Percentiles rank a stretch among this genome's conserved stretches.
phyloP scores from a whole-genome alignment of 2,888 invertebrate genomes.

The Dryocosmus kuriphilus region DNA sequence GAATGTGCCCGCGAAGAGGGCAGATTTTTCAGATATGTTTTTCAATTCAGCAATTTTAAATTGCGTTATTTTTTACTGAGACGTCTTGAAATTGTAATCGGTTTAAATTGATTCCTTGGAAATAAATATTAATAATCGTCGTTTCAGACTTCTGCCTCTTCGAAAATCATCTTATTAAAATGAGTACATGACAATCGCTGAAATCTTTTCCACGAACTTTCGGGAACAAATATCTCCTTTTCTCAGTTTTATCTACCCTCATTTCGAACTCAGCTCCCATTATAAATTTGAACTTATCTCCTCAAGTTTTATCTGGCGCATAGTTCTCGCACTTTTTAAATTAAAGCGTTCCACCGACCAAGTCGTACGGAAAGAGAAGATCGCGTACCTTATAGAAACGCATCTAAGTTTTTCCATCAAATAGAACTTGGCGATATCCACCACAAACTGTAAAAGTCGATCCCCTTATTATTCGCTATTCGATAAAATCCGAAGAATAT shows the following conservation, averaged over 20 bases:
- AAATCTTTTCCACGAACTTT: background rate
- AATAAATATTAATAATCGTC: no score
- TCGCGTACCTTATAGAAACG: background rate
- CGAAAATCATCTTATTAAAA: background rate
- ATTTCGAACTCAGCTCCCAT: constrained; percentile 1
- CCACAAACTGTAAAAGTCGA: background rate
- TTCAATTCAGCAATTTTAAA: background rate
- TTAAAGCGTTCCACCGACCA: background rate
- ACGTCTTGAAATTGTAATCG: no score
- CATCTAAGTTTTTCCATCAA: constrained; percentile 21
- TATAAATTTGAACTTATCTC: background rate
- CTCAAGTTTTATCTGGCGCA: background rate
- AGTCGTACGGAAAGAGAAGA: background rate
- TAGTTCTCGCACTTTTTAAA: constrained; percentile 17
- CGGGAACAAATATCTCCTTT: background rate
- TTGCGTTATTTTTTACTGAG: no score
- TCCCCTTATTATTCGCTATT: background rate
- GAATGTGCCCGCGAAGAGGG: no score
- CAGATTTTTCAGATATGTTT: no score
- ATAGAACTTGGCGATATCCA: constrained; percentile 9
- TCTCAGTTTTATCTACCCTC: background rate
- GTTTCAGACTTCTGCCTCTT: background rate
- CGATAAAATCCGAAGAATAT: background rate
- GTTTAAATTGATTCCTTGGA: no score
- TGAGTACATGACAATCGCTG: background rate